Percentiles rank a stretch among this genome's conserved stretches.
These are phyloP conservation scores for Malurus elegans DNA, from an alignment of 2,113 vertebrate species.

Conservation along the genomic window DNA sequence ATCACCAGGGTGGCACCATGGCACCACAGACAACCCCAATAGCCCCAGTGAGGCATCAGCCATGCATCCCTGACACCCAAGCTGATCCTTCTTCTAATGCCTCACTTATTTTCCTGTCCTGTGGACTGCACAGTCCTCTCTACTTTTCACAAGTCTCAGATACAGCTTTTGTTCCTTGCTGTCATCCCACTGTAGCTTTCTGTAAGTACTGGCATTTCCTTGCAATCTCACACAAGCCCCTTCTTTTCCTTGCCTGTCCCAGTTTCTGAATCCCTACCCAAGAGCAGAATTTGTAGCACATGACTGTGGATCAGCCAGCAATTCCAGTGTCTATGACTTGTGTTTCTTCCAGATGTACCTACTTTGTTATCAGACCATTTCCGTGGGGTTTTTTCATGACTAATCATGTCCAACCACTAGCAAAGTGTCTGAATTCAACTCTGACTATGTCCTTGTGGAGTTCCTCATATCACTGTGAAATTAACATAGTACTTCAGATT, in stretches of 20 bases:
- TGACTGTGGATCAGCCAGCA: background rate
- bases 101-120: background rate
- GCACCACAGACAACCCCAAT: background rate
- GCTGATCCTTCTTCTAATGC: background rate
- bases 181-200: background rate
- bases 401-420: background rate
- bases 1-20: background rate
- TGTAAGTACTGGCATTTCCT: background rate
- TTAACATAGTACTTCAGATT: background rate
- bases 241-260: background rate
- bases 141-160: background rate
- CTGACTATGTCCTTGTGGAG: background rate
- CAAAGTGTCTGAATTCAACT: background rate
- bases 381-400: background rate
- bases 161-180: background rate
- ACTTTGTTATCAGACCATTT: background rate
- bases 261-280: background rate
- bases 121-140: background rate
- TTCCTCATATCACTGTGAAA: background rate
- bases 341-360: background rate
- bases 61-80: fast-evolving
- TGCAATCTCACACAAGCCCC: background rate
- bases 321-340: background rate
- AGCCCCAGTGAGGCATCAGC: background rate
- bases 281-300: background rate